Evolutionary conservation across 2,797 vertebrate species (phyloP), one percentile per base, ranked within the genome.

Genomic region (Lutjanus campechanus): DNA sequence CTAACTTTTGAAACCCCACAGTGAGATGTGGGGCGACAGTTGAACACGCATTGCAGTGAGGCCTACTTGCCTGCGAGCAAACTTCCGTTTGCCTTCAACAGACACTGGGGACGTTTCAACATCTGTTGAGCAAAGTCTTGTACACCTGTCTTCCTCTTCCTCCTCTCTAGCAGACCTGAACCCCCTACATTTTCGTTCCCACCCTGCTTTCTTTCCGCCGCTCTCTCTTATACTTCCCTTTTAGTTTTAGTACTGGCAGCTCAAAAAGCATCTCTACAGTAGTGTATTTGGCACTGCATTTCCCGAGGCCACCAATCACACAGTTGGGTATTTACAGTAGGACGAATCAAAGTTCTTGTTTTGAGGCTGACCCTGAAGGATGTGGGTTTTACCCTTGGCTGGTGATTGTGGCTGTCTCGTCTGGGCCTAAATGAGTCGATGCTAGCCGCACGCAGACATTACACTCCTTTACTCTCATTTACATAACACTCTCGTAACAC

Each of bases 71-170:
- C 75, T 91, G 90, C 80, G 12, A 88, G 88, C 91, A 85, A 78
- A 91, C 89, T 94, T 94, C 94, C 91, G 90, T 85, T 95, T 89
- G 73, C 76, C 82, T 78, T 91, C 91, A 94, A 93, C 93, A 91
- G 90, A 93, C 90, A 73, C 88, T 36, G 73, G 83, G 85, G 88
- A 92, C 75, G 83, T 95, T 96, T 95, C 92, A 89, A 90, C 94
- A 94, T 95, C 92, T 94, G 95, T 92, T 92, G 89, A 89, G 92
- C 87, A 91, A 90, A 93, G 82, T 53, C 78, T 71, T 49, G 79
- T 85, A 93, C 95, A 96, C 94, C 95, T 95, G 94, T 92, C 90
- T 93, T 94, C 93, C 94, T 90, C 91, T 95, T 95, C 92, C 93
- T 93, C 84, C 86, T 89, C 76, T 86, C 81, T 75, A 75, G 89